These are phyloP conservation scores for Dryobota labecula DNA, from an alignment of 2,888 invertebrate species.

Conservation along the genomic window DNA sequence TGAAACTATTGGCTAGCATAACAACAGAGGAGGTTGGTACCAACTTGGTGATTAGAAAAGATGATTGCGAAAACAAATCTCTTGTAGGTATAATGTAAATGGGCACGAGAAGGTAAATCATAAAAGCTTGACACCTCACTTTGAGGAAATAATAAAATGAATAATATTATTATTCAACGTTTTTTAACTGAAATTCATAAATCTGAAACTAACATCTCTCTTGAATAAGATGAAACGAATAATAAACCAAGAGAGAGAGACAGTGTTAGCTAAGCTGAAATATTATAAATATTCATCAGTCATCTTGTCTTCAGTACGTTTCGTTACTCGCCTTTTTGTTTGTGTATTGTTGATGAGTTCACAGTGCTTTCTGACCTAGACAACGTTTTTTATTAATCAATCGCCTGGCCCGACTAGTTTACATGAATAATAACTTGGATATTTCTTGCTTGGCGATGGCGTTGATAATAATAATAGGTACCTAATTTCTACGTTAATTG, in stretches of 20 bases:
- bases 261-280: slow-evolving; percentile 68
- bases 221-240: slow-evolving; percentile 69
- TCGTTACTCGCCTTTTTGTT: slow-evolving; percentile 67
- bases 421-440: slow-evolving; percentile 32
- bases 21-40: background rate
- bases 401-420: slow-evolving; percentile 13
- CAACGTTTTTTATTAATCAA: slow-evolving; percentile 56
- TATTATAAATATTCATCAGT: slow-evolving; percentile 73
- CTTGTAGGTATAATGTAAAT: background rate
- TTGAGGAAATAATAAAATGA: slow-evolving; percentile 37
- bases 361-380: slow-evolving; percentile 54
- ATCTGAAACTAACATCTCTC: slow-evolving; percentile 62
- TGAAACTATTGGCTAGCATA: background rate
- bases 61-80: background rate
- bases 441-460: slow-evolving; percentile 3
- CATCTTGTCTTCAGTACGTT: slow-evolving; percentile 64
- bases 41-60: background rate
- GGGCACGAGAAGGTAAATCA: background rate
- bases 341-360: slow-evolving; percentile 66
- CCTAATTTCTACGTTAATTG: slow-evolving; percentile 25
- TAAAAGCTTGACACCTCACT: slow-evolving; percentile 13
- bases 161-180: slow-evolving; percentile 47
- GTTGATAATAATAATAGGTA: background rate
- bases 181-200: slow-evolving; percentile 65
- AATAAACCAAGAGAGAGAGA: slow-evolving; percentile 65